Evolutionary conservation across 2,113 vertebrate genomes (phyloP).

Genomic region (Psittacara wagleri): DNA sequence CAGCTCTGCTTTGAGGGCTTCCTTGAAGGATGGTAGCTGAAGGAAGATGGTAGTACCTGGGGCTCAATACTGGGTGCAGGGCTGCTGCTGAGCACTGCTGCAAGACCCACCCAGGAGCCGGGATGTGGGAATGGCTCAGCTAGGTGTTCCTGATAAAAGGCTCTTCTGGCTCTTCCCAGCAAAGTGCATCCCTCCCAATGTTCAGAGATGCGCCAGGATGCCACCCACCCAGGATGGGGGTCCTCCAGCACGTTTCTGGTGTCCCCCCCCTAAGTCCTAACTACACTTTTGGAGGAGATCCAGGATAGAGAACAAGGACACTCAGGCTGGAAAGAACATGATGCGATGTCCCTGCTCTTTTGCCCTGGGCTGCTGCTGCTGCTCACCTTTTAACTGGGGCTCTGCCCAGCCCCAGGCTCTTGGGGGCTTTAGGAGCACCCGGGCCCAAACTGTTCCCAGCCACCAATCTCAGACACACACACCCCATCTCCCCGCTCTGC

Average conservation of each 20-base stretch:
- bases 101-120: not conserved
- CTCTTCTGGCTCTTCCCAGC: not conserved
- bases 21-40: not conserved
- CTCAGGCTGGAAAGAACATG: accelerated
- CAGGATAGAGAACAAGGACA: accelerated
- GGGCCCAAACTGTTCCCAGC: not conserved
- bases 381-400: not conserved
- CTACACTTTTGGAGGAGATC: accelerated
- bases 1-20: not conserved
- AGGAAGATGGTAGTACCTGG: not conserved
- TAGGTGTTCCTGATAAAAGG: accelerated
- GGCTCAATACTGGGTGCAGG: not conserved
- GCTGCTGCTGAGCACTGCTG: not conserved
- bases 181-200: accelerated
- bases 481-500: not conserved
- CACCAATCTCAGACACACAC: not conserved
- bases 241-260: not conserved
- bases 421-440: accelerated
- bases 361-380: too few species aligned
- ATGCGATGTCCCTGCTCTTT: accelerated
- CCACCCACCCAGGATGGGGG: not conserved
- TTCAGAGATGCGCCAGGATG: not conserved
- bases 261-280: accelerated
- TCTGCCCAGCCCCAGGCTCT: not conserved
- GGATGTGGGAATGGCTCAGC: not conserved